Conservation (phyloP, 2,797 vertebrate species). For the Malurus splendens region DNA sequence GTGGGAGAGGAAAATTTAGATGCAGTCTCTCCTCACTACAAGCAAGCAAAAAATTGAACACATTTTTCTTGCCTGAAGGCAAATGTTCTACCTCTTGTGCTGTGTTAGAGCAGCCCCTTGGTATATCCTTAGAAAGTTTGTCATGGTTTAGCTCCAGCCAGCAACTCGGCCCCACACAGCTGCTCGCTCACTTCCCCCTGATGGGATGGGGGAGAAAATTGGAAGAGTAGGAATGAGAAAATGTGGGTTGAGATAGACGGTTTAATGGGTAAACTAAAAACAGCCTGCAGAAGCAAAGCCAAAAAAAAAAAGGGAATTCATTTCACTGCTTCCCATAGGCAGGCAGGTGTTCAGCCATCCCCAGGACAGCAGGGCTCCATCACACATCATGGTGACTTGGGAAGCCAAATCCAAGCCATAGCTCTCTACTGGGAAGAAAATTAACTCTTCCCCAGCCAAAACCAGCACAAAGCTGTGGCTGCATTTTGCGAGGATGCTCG, state of each 20-base stretch:
- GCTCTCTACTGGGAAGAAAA: background rate
- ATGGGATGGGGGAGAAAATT: background rate
- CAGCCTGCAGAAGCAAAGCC: background rate
- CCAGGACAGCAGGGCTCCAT: background rate
- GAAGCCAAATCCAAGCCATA: background rate
- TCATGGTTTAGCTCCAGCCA: background rate
- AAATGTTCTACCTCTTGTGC: background rate
- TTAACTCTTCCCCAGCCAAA: background rate
- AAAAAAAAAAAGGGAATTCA: background rate
- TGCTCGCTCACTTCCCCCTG: background rate
- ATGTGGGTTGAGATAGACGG: background rate
- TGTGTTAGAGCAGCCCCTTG: background rate
- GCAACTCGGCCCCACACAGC: background rate
- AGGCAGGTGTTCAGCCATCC: background rate
- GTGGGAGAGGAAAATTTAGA: background rate
- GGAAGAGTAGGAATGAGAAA: background rate
- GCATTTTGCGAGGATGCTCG: background rate
- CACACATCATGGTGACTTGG: rapidly evolving
- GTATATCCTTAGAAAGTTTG: background rate
- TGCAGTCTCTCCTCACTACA: background rate
- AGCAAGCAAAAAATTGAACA: background rate
- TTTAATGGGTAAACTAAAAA: background rate
- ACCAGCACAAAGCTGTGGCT: background rate
- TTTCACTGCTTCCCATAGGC: background rate
- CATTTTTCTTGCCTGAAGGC: background rate